Base-by-base conservation (phyloP, 2,888 invertebrate genomes). In the Conchocele bisecta region DNA sequence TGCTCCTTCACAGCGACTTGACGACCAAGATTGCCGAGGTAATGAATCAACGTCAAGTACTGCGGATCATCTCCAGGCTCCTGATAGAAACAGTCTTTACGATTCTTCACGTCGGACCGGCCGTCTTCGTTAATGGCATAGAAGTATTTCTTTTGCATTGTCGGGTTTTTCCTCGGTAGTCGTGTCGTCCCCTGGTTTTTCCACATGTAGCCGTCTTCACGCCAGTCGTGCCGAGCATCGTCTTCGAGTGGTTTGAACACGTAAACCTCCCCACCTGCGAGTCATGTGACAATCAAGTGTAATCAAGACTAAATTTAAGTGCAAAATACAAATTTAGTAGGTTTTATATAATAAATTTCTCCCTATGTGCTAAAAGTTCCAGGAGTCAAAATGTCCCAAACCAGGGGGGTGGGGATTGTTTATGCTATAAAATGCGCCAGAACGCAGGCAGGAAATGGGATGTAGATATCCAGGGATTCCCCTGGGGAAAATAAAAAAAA, bases 231-330 rank as follows among this genome's bases (percentile, higher is more conserved):
- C n/a, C 22, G 13, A 17, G 15, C 9, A 2, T 24, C 17, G 0
- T 24, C 24, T 22, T 41, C 20, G 1, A 13, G 7, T n/a, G 70
- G 66, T 29, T 70, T 70, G 37, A 63, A 67, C 4, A 75, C 22
- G 20, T 64, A 75, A 9, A 70, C 59, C 42, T 61, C 56, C n/a
- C 75, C 75, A 42, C 57, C 75, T 75, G 41, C n/a, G 61, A 51
- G n/a, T n/a, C n/a, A n/a, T n/a, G n/a, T n/a, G n/a, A n/a, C n/a
- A n/a, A n/a, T n/a, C n/a, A n/a, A n/a, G n/a, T n/a, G n/a, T n/a
- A n/a, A n/a, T n/a, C n/a, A n/a, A n/a, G n/a, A n/a, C n/a, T n/a
- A n/a, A n/a, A n/a, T n/a, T n/a, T n/a, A n/a, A n/a, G n/a, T n/a
- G n/a, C n/a, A n/a, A n/a, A n/a, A n/a, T n/a, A n/a, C n/a, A n/a